Evolutionary conservation across 2,113 vertebrate species (phyloP).

Genomic region (Pseudorhombus dupliciocellatus): DNA sequence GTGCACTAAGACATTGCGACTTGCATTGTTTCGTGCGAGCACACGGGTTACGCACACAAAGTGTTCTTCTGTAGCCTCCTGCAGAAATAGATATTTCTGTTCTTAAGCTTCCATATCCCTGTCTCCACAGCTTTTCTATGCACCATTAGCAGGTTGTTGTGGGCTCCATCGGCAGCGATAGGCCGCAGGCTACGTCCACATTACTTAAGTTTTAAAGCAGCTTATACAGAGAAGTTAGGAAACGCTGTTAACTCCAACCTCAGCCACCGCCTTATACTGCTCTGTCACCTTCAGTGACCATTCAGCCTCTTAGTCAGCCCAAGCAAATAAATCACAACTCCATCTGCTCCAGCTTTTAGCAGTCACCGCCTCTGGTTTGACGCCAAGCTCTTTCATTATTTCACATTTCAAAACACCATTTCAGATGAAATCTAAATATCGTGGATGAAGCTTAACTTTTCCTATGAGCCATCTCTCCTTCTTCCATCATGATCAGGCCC

Average conservation of each 20-base stretch:
- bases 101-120: not conserved
- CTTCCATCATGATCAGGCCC: constrained; percentile 12
- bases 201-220: not conserved
- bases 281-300: too few relatives aligned
- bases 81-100: constrained; percentile 12
- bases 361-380: too few relatives aligned
- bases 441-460: too few relatives aligned
- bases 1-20: not conserved
- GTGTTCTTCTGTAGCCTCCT: not conserved
- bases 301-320: too few relatives aligned
- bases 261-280: too few relatives aligned
- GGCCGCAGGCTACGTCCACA: not conserved
- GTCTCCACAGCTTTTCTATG: constrained; percentile 2
- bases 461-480: constrained; percentile 1
- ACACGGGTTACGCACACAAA: not conserved
- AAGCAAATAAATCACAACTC: too few relatives aligned
- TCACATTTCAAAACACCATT: too few relatives aligned
- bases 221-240: too few relatives aligned
- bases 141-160: constrained; percentile 15
- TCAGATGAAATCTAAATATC: too few relatives aligned
- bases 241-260: not conserved
- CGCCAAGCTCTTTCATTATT: too few relatives aligned
- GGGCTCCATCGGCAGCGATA: constrained; percentile 17
- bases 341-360: too few relatives aligned
- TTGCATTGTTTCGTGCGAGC: not conserved